A percentile compares a stretch with the other conserved stretches of the same genome.
Evolutionary conservation across 2,888 invertebrate genomes (phyloP).

Genomic region (Drosophila picticornis): DNA sequence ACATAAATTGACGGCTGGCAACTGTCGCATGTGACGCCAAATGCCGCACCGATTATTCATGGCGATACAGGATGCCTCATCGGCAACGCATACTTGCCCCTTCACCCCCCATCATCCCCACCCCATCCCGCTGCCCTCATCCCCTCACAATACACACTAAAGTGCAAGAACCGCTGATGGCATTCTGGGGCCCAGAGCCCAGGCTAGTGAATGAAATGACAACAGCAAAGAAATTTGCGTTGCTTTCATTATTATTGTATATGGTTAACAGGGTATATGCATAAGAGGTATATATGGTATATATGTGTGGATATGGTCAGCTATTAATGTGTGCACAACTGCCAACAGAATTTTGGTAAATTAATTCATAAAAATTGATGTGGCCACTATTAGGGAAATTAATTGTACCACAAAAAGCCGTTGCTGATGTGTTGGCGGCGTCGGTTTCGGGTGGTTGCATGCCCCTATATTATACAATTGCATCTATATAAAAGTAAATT

Average conservation of each 20-base stretch:
- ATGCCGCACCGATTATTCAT: constrained; percentile 76
- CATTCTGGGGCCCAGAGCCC: constrained; percentile 53
- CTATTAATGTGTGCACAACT: constrained; percentile 69
- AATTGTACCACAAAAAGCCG: constrained; percentile 42
- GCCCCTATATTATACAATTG: constrained; percentile 41
- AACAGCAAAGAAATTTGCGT: constrained; percentile 62
- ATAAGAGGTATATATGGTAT: neutral
- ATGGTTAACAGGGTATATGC: constrained; percentile 10
- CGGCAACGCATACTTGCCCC: constrained; percentile 21
- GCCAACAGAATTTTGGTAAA: constrained; percentile 74
- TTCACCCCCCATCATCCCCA: neutral
- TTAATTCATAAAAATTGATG: constrained; percentile 83
- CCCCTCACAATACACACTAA: constrained; percentile 6
- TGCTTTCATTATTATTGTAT: constrained; percentile 20
- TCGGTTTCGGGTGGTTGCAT: constrained; percentile 55
- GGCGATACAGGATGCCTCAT: constrained; percentile 68
- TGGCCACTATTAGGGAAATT: constrained; percentile 71
- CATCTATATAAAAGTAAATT: constrained; percentile 23
- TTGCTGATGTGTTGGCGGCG: constrained; percentile 39
- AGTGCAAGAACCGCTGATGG: constrained; percentile 60
- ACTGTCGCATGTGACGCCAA: constrained; percentile 77
- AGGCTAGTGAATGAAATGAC: constrained; percentile 77
- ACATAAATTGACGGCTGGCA: constrained; percentile 73
- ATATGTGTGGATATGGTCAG: constrained; percentile 31
- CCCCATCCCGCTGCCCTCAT: neutral